Evolutionary conservation across 2,113 vertebrate genomes (phyloP).

Genomic region (Bambusicola thoracicus): DNA sequence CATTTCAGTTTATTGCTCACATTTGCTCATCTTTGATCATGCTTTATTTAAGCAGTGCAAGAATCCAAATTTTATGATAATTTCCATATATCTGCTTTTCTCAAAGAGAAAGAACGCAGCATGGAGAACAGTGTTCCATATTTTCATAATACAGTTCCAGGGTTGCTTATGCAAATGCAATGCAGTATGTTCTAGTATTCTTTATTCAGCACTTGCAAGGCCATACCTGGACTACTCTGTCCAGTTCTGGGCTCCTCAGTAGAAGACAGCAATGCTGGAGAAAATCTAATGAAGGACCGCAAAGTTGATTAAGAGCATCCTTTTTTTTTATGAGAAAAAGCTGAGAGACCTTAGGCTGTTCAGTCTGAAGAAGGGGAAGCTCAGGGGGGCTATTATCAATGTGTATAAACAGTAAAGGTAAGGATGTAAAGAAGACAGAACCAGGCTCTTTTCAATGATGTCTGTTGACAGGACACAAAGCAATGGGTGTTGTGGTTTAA

Average conservation of each 20-base stretch:
- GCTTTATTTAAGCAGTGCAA: not conserved
- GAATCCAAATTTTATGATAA: not conserved
- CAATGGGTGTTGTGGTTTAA: not conserved
- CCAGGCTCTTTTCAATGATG: not conserved
- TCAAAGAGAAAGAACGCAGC: not conserved
- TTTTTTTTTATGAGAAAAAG: not conserved
- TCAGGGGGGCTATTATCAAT: fast-evolving
- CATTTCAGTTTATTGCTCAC: not conserved
- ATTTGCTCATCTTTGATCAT: not conserved
- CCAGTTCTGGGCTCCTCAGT: not conserved
- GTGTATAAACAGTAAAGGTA: not conserved
- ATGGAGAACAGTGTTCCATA: fast-evolving
- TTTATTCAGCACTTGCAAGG: not conserved
- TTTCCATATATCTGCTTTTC: not conserved
- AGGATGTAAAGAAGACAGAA: fast-evolving
- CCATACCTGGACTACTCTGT: fast-evolving
- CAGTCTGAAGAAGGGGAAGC: not conserved
- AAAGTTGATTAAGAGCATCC: not conserved
- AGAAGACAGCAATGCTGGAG: not conserved
- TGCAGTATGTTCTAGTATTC: not conserved
- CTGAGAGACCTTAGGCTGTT: not conserved
- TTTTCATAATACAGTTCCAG: not conserved
- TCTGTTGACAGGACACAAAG: not conserved
- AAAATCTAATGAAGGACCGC: not conserved
- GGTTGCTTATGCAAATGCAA: not conserved